Base-by-base conservation (phyloP, 2,888 invertebrate species). In the Amphiduros pacificus region DNA sequence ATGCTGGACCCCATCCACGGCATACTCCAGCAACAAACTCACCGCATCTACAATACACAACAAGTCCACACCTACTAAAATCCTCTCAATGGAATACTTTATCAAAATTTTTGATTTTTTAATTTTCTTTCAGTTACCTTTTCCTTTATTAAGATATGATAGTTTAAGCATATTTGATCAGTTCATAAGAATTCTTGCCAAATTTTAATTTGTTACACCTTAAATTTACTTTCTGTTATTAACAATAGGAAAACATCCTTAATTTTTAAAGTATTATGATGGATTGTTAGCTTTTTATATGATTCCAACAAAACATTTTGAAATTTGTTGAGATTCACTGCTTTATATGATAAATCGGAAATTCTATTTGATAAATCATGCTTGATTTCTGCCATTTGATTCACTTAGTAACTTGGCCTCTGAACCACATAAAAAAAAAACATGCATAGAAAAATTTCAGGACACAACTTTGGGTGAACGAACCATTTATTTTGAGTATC, bases 401-500 rank as follows among this genome's bases (percentile, higher is more conserved):
- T n/a, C n/a, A 6, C 17, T 20, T 20, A 11, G 36, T 14, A 54
- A 54, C 6, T 27, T 54, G 9, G 11, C 17, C 22, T 11, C 36
- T 32, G 32, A 20, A 54, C 6, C 44, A 57, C 6, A 57, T n/a
- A n/a, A 27, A 24, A 48, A 48, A 27, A 17, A 24, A 20, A 41
- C 41, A 5, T n/a, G 11, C 20, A 26, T 28, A 22, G 11, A 44
- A 24, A 11, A 22, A 41, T 26, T n/a, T 20, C 9, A 41, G 24
- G 20, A 11, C 22, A 17, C 11, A 20, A 24, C 4, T 36, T n/a
- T n/a, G n/a, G 14, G 36, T 9, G 9, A 36, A 63, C 63, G 26
- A 60, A 77, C 80, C 79, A 62, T 74, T 70, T 29, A 79, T 71
- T 66, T 78, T 77, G 11, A 79, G 71, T 17, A 80, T 76, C 72